Conservation (phyloP, 2,888 invertebrate species). For the Drosophila borealis region DNA sequence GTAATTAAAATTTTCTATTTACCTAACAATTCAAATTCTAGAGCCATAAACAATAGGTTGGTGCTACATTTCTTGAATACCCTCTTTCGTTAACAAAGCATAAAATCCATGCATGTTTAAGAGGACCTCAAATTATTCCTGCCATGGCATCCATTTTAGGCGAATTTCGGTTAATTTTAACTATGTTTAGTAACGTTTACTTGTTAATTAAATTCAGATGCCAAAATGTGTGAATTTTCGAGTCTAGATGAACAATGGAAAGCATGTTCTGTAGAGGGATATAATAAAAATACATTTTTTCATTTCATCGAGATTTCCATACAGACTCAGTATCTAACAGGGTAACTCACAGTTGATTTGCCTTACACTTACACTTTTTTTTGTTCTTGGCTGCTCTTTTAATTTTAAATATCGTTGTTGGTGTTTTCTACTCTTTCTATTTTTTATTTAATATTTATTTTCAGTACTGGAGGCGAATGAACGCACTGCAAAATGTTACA, state of each 20-base stretch:
- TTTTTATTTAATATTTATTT: constrained; percentile 57
- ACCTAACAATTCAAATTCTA: constrained; percentile 56
- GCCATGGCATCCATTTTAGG: neutral
- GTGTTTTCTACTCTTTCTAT: constrained; percentile 29
- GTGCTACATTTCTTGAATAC: neutral
- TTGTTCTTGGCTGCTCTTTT: constrained; percentile 16
- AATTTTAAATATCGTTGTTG: constrained; percentile 13
- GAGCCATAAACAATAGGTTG: constrained; percentile 39
- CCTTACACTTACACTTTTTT: neutral
- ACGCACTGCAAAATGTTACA: constrained; percentile 55
- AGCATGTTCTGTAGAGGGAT: too few species aligned
- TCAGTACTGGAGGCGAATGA: constrained; percentile 30
- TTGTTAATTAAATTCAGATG: neutral
- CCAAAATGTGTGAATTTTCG: neutral
- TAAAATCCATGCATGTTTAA: too few species aligned
- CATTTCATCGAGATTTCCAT: too few species aligned
- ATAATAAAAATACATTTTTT: neutral
- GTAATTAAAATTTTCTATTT: constrained; percentile 68
- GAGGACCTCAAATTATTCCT: too few species aligned
- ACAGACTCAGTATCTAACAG: neutral
- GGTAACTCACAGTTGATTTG: constrained; percentile 12
- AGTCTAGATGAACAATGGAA: too few species aligned
- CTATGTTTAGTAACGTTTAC: neutral
- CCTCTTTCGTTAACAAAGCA: neutral
- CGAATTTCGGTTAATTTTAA: neutral